Evolutionary conservation across 2,797 vertebrate species (phyloP), one percentile per base, ranked within the genome.

Genomic region (Nyctibius grandis): DNA sequence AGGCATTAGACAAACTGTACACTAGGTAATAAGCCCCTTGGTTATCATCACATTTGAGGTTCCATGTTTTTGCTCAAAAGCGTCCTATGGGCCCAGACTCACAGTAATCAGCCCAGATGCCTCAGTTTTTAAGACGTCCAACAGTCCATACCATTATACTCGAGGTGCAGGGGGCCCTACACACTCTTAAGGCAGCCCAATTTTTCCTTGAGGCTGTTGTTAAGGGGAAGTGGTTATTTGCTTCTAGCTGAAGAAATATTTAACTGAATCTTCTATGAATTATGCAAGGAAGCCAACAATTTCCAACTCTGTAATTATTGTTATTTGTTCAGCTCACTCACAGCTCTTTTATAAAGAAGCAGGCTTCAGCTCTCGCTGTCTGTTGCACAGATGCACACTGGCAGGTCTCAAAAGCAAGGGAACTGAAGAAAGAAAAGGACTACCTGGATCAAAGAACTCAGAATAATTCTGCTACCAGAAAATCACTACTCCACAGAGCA

Each of bases 231-330:
- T 31, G 86, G 54, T 36, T 29, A 91, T 69, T 93, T 89, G 13
- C 45, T 73, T 63, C 59, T 48, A 73, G 63, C 29, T 80, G 56
- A 81, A 93, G 76, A 95, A 93, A 65, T 47, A 67, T 29, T 91
- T 89, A 95, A 93, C 65, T 50, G 29, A 63, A 53, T 86, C 20
- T 86, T 77, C 72, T 72, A 85, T 81, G 50, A 94, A 86, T 90
- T 88, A 72, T 28, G 57, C 53, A 61, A 80, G 73, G 54, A 93
- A 79, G 68, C 34, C 45, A 91, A 80, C 40, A 67, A 78, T 88
- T 94, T 88, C 48, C 60, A 67, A 26, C 8, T 25, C 44, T 72
- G 25, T 64, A 89, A 95, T 95, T 94, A 53, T 26, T 76, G 47
- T 47, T 87, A 77, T 89, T 92, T 82, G 60, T 80, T 88, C 64